Evolutionary conservation across 2,888 invertebrate species (phyloP).

Genomic region (Acleris literana): DNA sequence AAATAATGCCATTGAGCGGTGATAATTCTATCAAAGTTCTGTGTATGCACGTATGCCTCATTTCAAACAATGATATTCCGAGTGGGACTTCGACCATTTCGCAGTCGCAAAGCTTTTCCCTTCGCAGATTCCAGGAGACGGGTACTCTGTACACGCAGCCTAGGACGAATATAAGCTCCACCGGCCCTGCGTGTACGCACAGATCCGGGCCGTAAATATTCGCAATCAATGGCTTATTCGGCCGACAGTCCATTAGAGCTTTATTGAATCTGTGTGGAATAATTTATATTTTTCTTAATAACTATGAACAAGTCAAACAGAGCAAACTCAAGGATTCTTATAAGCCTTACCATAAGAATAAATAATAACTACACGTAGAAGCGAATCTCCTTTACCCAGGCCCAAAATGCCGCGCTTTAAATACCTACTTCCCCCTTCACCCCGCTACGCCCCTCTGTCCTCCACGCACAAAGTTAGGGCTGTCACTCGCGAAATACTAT

Average conservation of each 20-base stretch:
- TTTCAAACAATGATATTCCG: slow-evolving; percentile 70
- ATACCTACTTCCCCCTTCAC: too few species aligned
- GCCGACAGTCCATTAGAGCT: slow-evolving; percentile 65
- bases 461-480: too few species aligned
- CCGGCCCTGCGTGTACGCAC: slow-evolving; percentile 56
- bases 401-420: too few species aligned
- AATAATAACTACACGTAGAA: too few species aligned
- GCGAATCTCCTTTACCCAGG: too few species aligned
- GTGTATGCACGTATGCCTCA: slow-evolving; percentile 71
- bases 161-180: slow-evolving; percentile 68
- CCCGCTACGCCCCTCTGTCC: too few species aligned
- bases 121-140: slow-evolving; percentile 66
- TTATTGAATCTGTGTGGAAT: slow-evolving; percentile 60
- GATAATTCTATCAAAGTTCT: slow-evolving; percentile 62
- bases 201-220: slow-evolving; percentile 71
- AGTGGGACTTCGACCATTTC: slow-evolving; percentile 68
- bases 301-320: too few species aligned
- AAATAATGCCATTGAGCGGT: slow-evolving; percentile 63
- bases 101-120: slow-evolving; percentile 75
- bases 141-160: slow-evolving; percentile 64
- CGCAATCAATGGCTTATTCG: slow-evolving; percentile 61
- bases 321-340: too few species aligned
- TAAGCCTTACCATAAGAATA: too few species aligned
- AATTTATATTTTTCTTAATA: too few species aligned
- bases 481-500: too few species aligned